Evolutionary conservation across 2,113 vertebrate genomes (phyloP).

Genomic region (Cathartes aura): DNA sequence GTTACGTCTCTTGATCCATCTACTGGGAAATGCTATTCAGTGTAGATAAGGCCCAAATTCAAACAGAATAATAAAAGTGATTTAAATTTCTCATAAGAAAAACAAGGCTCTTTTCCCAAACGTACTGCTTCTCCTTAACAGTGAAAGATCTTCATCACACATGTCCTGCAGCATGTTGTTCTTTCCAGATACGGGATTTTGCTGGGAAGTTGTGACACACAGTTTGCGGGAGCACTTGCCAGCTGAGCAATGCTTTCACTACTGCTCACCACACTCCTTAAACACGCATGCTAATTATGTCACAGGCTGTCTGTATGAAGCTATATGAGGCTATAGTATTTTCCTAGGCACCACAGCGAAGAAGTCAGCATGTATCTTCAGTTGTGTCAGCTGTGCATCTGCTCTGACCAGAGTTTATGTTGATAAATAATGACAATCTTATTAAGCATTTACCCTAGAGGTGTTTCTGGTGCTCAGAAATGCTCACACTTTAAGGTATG

Average conservation of each 20-base stretch:
- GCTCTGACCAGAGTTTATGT: not conserved
- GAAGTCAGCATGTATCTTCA: not conserved
- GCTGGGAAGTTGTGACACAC: constrained; percentile 8
- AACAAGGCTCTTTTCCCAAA: not conserved
- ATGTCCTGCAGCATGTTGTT: not conserved
- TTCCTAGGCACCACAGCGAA: not conserved
- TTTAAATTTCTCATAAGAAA: not conserved
- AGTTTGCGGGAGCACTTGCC: not conserved
- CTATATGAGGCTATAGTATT: not conserved
- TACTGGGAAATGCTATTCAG: not conserved
- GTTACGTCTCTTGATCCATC: not conserved
- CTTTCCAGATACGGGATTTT: not conserved
- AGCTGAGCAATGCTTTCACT: constrained; percentile 19
- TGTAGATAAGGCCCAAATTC: not conserved
- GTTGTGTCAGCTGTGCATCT: not conserved
- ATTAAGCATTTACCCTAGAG: not conserved
- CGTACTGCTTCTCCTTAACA: not conserved
- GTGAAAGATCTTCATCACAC: not conserved
- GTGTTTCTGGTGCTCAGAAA: not conserved
- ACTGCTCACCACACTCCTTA: not conserved
- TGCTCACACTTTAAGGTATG: not conserved
- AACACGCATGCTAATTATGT: not conserved
- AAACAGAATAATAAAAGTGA: not conserved
- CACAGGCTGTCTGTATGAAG: not conserved
- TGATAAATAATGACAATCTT: not conserved